Conservation (phyloP, 53 echinoderm and acorn worm genomes). For the Pentamera pediparva region DNA sequence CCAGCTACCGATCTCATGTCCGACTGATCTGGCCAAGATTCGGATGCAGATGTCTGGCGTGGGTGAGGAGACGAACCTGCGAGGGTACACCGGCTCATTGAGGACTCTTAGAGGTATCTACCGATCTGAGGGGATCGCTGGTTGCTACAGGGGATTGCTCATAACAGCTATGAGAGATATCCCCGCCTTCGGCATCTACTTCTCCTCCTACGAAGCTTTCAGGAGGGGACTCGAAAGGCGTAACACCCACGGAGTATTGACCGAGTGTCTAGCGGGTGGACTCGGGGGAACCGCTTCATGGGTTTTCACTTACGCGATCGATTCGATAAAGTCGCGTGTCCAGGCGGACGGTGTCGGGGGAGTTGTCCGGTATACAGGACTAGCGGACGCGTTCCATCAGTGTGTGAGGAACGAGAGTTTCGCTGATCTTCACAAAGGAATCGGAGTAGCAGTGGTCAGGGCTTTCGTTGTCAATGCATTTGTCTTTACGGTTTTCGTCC, state of each 20-base stretch:
- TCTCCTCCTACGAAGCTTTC: constrained; percentile 66
- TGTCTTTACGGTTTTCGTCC: constrained; percentile 47
- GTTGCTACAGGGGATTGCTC: constrained; percentile 69
- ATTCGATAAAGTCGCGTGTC: constrained; percentile 71
- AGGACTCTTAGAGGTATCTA: constrained; percentile 63
- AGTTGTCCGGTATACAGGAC: constrained; percentile 57
- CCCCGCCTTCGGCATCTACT: constrained; percentile 72
- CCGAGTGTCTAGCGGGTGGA: constrained; percentile 67
- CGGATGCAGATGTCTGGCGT: constrained; percentile 58
- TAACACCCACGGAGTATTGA: constrained; percentile 40
- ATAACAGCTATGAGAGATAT: constrained; percentile 64
- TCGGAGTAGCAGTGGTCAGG: constrained; percentile 64
- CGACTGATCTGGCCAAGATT: constrained; percentile 90
- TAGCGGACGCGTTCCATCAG: constrained; percentile 56
- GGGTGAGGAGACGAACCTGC: background rate
- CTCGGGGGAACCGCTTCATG: constrained; percentile 76
- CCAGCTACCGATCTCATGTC: constrained; percentile 70
- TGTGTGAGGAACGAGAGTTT: constrained; percentile 63
- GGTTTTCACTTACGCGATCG: constrained; percentile 61
- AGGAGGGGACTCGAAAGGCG: constrained; percentile 46
- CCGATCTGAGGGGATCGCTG: constrained; percentile 60
- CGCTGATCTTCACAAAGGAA: constrained; percentile 63
- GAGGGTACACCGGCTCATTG: constrained; percentile 57
- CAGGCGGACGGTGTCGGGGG: constrained; percentile 80
- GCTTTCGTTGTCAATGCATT: constrained; percentile 92